Evolutionary conservation across 2,888 invertebrate genomes (phyloP).

Genomic region (Mythimna lalbum): DNA sequence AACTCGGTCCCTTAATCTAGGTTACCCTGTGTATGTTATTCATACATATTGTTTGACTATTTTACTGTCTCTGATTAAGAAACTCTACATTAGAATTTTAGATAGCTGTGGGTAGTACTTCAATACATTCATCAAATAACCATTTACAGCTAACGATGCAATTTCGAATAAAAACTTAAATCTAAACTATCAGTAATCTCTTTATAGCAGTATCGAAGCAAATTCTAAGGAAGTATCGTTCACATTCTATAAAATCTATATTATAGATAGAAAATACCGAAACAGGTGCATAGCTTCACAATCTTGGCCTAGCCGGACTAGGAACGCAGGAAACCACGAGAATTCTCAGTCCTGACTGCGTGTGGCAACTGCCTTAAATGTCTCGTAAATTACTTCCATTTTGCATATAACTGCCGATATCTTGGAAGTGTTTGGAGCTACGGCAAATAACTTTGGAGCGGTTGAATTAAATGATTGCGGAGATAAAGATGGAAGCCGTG

Average conservation of each 20-base stretch:
- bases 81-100: neutral
- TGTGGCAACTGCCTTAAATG: conserved; percentile 52
- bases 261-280: conserved; percentile 47
- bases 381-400: conserved; percentile 50
- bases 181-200: conserved; percentile 1
- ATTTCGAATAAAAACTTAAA: conserved; percentile 9
- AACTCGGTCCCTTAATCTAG: too few relatives aligned
- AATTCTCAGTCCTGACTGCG: conserved; percentile 49
- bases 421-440: conserved; percentile 40
- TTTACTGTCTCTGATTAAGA: neutral
- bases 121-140: conserved; percentile 1
- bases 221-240: conserved; percentile 61
- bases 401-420: conserved; percentile 57
- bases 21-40: too few relatives aligned
- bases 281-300: conserved; percentile 56
- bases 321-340: conserved; percentile 58
- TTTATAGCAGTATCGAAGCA: conserved; percentile 19
- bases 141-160: conserved; percentile 4
- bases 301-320: conserved; percentile 28
- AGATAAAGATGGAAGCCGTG: conserved; percentile 33
- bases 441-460: conserved; percentile 45
- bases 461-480: conserved; percentile 35
- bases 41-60: neutral
- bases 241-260: conserved; percentile 46
- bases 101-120: neutral